phyloP scores from a whole-genome alignment of 2,888 invertebrate genomes.

The Thymelicus acteon region DNA sequence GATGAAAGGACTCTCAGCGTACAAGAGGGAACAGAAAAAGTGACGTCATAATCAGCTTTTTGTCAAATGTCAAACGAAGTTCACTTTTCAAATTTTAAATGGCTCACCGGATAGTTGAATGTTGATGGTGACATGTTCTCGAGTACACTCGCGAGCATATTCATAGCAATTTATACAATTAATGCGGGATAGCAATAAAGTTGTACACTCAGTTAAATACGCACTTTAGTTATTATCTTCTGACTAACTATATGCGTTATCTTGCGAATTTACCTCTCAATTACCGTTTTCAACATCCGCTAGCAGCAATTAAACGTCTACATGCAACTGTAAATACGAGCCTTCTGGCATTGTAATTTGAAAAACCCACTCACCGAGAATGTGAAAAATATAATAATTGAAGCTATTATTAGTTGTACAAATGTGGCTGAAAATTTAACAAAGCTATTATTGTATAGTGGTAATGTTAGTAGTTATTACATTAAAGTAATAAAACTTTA shows the following conservation, averaged over 20 bases:
- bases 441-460: slow-evolving; percentile 66
- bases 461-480: slow-evolving; percentile 35
- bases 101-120: slow-evolving; percentile 67
- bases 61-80: slow-evolving; percentile 79
- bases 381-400: slow-evolving; percentile 78
- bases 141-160: slow-evolving; percentile 52
- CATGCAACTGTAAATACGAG: slow-evolving; percentile 81
- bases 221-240: slow-evolving; percentile 45
- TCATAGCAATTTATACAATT: slow-evolving; percentile 31
- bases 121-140: slow-evolving; percentile 42
- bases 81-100: slow-evolving; percentile 76
- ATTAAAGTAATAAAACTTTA: not conserved
- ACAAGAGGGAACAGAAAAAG: slow-evolving; percentile 66
- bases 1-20: slow-evolving; percentile 73
- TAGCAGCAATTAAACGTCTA: slow-evolving; percentile 75
- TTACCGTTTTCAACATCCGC: slow-evolving; percentile 78
- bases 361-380: slow-evolving; percentile 75
- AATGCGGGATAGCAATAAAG: slow-evolving; percentile 32
- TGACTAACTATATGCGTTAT: slow-evolving; percentile 62
- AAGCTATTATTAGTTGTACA: slow-evolving; percentile 76
- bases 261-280: slow-evolving; percentile 74
- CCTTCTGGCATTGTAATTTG: slow-evolving; percentile 71
- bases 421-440: slow-evolving; percentile 68
- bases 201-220: slow-evolving; percentile 40
- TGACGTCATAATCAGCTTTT: slow-evolving; percentile 85